Evolutionary conservation across 2,888 invertebrate species (phyloP), one percentile per base, ranked within the genome.

Genomic region (Chymomyza amoena): DNA sequence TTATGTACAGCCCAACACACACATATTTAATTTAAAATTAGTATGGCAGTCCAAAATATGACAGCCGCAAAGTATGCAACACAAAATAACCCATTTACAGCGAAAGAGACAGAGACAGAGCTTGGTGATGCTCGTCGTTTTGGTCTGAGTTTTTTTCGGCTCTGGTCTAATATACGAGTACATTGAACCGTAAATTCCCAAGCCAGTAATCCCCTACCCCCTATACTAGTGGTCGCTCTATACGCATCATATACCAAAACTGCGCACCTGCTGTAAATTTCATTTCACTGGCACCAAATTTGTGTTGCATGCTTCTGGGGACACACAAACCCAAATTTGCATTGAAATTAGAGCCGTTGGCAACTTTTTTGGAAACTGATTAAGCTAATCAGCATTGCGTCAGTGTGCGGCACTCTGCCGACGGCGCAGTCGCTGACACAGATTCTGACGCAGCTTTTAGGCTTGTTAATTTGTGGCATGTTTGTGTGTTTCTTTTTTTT

Each of bases 391-490:
- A 81, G 76, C 71, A 67, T 68, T 57, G 57, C 57, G 57, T 18
- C 57, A 57, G 15, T 45, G 39, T 45, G 39, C 39, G 39, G 4
- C 32, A 32, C 32, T 32, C 39, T 45, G 39, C 39, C 39, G 39
- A 45, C 39, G 39, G 13, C 25, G 56, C 64, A 36, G 54, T 5
- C 51, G 28, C 63, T 16, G 20, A 57, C 20, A 5, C 15, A 59
- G 15, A 62, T 25, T 32, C 64, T 83, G 86, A 81, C 7, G 0
- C 86, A 86, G 81, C 84, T 86, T 86, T 81, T 84, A 71, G 69
- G 75, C 66, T 2, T 45, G 39, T 45, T 45, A 15, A 45, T 45
- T 45, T 45, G 39, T 45, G 39, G 20, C 18, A n/a, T 16, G 54
- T 54, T 54, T 54, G 54, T n/a, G 18, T 54, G 54, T 54, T 5